Evolutionary conservation across 2,113 vertebrate genomes (phyloP).

Genomic region (Brevimyrus niger): DNA sequence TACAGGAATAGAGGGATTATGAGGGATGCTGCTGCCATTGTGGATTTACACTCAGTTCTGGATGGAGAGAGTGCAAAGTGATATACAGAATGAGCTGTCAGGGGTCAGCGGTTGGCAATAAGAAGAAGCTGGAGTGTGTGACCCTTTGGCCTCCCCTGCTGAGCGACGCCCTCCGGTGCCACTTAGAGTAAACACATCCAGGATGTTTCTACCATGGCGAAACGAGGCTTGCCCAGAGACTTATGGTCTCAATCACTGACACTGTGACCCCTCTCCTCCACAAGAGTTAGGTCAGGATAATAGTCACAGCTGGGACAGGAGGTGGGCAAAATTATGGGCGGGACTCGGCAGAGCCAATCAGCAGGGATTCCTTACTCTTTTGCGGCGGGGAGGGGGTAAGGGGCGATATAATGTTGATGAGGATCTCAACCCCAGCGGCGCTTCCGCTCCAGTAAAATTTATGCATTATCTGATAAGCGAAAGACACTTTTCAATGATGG

Average conservation of each 20-base stretch:
- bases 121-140: not conserved
- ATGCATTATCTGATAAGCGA: not conserved
- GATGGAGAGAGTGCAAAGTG: not conserved
- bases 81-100: not conserved
- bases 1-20: not conserved
- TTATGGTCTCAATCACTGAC: not conserved
- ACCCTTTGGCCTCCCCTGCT: not conserved
- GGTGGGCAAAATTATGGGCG: not conserved
- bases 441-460: not conserved
- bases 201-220: not conserved
- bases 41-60: not conserved
- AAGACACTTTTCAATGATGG: not conserved
- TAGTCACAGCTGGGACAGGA: not conserved
- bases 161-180: slow-evolving; percentile 10
- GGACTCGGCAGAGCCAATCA: not conserved
- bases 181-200: slow-evolving; percentile 26
- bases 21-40: not conserved
- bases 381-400: not conserved
- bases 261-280: not conserved
- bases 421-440: not conserved
- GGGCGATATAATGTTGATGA: not conserved
- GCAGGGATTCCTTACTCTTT: not conserved
- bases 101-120: not conserved
- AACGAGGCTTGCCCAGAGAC: not conserved
- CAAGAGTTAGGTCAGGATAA: not conserved